Evolutionary conservation across 2,113 vertebrate genomes (phyloP).

Genomic region (Galeopterus variegatus): DNA sequence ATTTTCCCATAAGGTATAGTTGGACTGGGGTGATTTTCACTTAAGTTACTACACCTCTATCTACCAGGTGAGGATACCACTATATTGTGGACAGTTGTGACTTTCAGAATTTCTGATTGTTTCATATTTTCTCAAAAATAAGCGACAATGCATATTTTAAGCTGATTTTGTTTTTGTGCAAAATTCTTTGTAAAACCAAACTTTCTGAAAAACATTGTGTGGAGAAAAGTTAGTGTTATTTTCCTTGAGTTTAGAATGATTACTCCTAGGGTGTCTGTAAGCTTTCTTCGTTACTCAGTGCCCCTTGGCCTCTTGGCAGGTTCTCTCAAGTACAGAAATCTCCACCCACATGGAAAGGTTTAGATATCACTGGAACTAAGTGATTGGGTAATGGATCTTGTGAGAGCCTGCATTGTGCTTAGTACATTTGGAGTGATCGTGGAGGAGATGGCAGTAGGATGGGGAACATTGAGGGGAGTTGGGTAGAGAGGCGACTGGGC

Average conservation of each 20-base stretch:
- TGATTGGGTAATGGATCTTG: neutral
- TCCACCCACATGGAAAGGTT: neutral
- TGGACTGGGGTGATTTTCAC: neutral
- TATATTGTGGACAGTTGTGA: neutral
- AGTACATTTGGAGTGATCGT: no score
- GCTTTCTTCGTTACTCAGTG: neutral
- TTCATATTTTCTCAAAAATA: slow-evolving; percentile 34
- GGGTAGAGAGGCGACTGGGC: neutral
- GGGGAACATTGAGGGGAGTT: neutral
- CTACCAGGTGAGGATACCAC: neutral
- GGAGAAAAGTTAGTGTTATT: slow-evolving; percentile 50
- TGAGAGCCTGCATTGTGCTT: neutral
- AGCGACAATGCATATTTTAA: neutral
- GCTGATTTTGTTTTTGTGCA: slow-evolving; percentile 45
- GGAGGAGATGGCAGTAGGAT: neutral
- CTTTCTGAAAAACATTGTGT: slow-evolving; percentile 35
- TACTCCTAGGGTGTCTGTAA: neutral
- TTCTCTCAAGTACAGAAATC: neutral
- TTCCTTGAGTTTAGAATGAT: neutral
- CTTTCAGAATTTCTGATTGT: neutral
- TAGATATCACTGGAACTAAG: neutral
- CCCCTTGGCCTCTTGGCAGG: neutral
- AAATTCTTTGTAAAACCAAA: slow-evolving; percentile 41
- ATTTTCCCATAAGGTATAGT: neutral
- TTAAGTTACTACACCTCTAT: neutral